Conservation (phyloP, 1,140 invertebrate species). For the Halictus rubicundus region DNA sequence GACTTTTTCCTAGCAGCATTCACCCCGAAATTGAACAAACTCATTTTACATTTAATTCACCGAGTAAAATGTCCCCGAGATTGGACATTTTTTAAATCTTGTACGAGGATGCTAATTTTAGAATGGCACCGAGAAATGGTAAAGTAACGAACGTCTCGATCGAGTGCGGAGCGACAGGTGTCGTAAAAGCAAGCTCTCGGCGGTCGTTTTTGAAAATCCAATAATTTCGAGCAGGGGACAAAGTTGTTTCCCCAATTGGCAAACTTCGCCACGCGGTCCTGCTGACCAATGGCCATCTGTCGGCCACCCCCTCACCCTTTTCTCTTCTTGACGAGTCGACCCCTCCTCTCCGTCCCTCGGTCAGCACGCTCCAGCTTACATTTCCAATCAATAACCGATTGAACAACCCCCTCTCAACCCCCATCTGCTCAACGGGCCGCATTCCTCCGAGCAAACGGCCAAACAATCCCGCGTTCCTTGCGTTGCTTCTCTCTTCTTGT, state of each 20-base stretch:
- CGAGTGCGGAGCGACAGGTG: constrained; percentile 18
- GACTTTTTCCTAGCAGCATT: too few relatives aligned
- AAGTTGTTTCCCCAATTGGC: constrained; percentile 60
- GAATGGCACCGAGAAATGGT: too few relatives aligned
- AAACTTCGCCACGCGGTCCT: constrained; percentile 48
- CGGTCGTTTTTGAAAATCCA: constrained; percentile 8
- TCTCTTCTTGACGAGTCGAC: constrained; percentile 37
- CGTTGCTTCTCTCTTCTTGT: not conserved
- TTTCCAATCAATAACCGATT: constrained; percentile 80
- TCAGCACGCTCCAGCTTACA: constrained; percentile 68
- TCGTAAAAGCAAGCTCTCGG: not conserved
- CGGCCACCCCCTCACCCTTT: constrained; percentile 53
- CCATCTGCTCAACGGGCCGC: constrained; percentile 58
- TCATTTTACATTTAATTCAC: too few relatives aligned
- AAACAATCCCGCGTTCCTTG: constrained; percentile 71
- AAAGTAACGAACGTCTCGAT: too few relatives aligned
- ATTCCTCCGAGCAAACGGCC: constrained; percentile 72
- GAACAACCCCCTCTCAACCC: constrained; percentile 70
- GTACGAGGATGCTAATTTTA: too few relatives aligned
- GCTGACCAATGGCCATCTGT: constrained; percentile 77
- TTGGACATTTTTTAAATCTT: too few relatives aligned
- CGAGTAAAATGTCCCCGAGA: too few relatives aligned
- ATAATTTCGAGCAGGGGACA: constrained; percentile 21
- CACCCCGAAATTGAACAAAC: too few relatives aligned
- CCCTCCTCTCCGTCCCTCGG: too few relatives aligned